Conservation (phyloP, 37 sponge, comb jelly and placozoan genomes). For the Theonella swinhoei region DNA sequence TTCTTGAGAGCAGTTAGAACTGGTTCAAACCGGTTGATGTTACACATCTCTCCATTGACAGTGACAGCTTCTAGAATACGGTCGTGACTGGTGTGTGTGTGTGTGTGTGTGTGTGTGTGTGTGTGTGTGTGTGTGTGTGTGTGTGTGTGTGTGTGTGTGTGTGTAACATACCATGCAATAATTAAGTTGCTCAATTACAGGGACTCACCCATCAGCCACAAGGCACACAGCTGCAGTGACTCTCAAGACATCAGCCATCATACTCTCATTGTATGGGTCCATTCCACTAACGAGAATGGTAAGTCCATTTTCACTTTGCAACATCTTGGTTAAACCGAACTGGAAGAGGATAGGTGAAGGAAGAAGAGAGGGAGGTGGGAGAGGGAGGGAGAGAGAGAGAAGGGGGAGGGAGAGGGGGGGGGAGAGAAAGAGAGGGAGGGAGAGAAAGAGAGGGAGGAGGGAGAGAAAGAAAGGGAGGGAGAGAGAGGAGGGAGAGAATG, state of each 20-base stretch:
- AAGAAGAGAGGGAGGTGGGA: not conserved
- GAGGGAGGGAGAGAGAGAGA: not conserved
- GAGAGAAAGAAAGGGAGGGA: not conserved
- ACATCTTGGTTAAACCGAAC: constrained; percentile 92
- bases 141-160: not conserved
- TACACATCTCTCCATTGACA: constrained; percentile 75
- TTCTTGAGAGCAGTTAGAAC: constrained; percentile 70
- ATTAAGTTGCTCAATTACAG: not conserved
- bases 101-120: not conserved
- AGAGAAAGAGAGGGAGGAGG: not conserved
- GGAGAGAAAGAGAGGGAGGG: too few species aligned
- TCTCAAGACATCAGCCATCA: constrained; percentile 92
- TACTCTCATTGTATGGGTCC: constrained; percentile 84
- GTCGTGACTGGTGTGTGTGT: constrained; percentile 55
- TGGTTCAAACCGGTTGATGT: constrained; percentile 73
- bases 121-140: not conserved
- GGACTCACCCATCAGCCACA: constrained; percentile 84
- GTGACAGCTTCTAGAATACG: constrained; percentile 83
- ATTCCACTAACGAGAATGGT: constrained; percentile 88
- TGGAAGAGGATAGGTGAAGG: constrained; percentile 19
- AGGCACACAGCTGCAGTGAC: constrained; percentile 95
- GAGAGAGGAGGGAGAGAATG: too few species aligned
- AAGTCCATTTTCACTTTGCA: constrained; percentile 89
- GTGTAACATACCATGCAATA: not conserved
- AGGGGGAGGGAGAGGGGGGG: not conserved